Conservation (phyloP, 2,113 vertebrate species). For the Platysteira castanea region DNA sequence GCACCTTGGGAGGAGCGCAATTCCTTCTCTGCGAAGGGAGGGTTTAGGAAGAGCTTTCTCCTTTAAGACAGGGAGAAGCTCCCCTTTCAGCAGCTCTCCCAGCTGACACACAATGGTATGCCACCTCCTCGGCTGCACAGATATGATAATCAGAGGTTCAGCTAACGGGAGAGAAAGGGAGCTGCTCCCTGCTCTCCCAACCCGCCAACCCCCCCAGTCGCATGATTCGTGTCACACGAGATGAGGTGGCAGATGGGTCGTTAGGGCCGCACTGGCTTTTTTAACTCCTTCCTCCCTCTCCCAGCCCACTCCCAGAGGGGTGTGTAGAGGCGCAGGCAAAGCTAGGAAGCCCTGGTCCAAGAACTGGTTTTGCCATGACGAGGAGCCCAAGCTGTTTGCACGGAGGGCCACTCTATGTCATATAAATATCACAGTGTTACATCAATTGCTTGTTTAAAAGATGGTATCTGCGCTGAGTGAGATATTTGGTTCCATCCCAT, state of each 20-base stretch:
- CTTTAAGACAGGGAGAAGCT: conserved; percentile 46
- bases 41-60: neutral
- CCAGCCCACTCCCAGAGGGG: neutral
- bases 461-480: neutral
- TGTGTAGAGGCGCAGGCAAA: neutral
- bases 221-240: conserved; percentile 16
- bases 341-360: neutral
- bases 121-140: conserved; percentile 38
- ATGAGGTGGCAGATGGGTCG: conserved; percentile 50
- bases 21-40: neutral
- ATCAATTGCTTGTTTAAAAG: neutral
- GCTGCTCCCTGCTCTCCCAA: conserved; percentile 16
- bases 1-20: neutral
- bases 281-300: conserved; percentile 43
- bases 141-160: conserved; percentile 61
- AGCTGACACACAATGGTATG: conserved; percentile 38
- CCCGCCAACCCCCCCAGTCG: neutral
- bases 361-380: neutral
- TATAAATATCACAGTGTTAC: neutral
- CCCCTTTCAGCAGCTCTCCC: conserved; percentile 30
- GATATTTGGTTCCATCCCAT: neutral
- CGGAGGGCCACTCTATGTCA: neutral
- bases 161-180: conserved; percentile 40
- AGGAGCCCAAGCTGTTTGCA: neutral
- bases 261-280: neutral